Base-by-base conservation (phyloP, 2,113 vertebrate genomes). In the Pipra filicauda region DNA sequence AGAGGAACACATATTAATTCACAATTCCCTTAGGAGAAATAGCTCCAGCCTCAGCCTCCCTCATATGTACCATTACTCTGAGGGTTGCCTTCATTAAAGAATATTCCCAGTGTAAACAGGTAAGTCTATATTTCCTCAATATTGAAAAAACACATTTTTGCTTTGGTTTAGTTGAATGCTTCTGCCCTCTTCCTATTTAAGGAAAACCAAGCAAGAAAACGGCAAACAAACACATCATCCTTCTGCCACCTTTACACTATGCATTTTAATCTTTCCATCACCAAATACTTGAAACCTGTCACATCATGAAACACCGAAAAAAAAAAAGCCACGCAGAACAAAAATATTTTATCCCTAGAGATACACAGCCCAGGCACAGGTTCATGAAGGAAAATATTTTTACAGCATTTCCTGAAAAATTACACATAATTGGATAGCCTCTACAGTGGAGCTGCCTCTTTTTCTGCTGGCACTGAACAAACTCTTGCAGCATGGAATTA, bases 41-140 rank as follows among this genome's bases (percentile, higher is more conserved):
- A 93, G 27, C 57, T 93, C 55, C 86, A 91, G 74, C n/a, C 54
- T 27, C 44, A 86, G 61, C 28, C 49, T 83, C 20, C 27, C n/a
- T 44, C 57, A 54, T 67, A 75, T 28, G 77, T 58, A 91, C 43
- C 62, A 52, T 59, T 82, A 71, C 54, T 84, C 88, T 30, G 59
- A 82, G 51, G 64, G 35, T 52, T 94, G 54, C 61, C 89, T 74
- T 92, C 77, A 87, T 84, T 91, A 95, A 87, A 94, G 73, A 77
- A 76, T 86, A 89, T 87, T 95, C 67, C 85, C 76, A 93, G 43
- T 49, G 46, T 84, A 96, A 93, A 87, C 87, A 91, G 94, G 72
- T 46, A 91, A 75, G 75, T 16, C 35, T 80, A 4, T 88, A 82
- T 96, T 92, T 90, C 70, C 51, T 86, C 44, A 69, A 20, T 52